Percentiles rank a stretch among this genome's conserved stretches.
Conservation (phyloP, 2,113 vertebrate genomes). For the Periophthalmus modestus region DNA sequence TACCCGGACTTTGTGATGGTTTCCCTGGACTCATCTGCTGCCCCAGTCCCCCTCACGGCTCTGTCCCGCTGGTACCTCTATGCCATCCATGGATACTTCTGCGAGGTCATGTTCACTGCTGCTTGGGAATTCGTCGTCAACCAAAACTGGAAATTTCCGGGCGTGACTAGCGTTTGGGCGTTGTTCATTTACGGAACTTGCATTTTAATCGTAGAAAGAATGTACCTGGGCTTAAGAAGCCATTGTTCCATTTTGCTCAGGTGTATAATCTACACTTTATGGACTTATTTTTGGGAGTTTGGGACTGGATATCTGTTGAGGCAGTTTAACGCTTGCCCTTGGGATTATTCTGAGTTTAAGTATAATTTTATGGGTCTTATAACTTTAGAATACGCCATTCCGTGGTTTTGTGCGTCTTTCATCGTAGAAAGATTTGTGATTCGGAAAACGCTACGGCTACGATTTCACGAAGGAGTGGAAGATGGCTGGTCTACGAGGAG, state of each 20-base stretch:
- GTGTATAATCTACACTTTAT: constrained; percentile 94
- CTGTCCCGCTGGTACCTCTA: constrained; percentile 98
- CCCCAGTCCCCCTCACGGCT: constrained; percentile 87
- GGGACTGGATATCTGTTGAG: constrained; percentile 90
- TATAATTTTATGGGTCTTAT: constrained; percentile 99
- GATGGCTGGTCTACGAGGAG: constrained; percentile 67
- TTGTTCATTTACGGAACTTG: constrained; percentile 98
- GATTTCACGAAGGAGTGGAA: constrained; percentile 85
- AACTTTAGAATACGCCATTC: constrained; percentile 94
- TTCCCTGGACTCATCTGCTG: constrained; percentile 67
- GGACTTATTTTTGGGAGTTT: constrained; percentile 98
- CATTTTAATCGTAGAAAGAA: constrained; percentile 95
- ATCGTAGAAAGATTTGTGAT: constrained; percentile 94
- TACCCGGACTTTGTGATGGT: constrained; percentile 33
- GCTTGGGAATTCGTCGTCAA: constrained; percentile 96
- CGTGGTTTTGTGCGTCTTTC: constrained; percentile 96
- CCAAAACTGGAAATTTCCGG: constrained; percentile 97
- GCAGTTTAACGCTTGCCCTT: constrained; percentile 95
- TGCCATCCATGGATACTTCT: constrained; percentile 98
- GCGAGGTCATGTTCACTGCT: constrained; percentile 98
- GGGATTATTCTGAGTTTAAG: constrained; percentile 97
- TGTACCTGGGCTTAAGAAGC: constrained; percentile 89
- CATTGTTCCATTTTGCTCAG: constrained; percentile 87
- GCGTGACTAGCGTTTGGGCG: constrained; percentile 97
- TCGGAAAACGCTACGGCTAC: constrained; percentile 90